phyloP scores from a whole-genome alignment of 2,113 vertebrate genomes.

The Furnarius figulus region DNA sequence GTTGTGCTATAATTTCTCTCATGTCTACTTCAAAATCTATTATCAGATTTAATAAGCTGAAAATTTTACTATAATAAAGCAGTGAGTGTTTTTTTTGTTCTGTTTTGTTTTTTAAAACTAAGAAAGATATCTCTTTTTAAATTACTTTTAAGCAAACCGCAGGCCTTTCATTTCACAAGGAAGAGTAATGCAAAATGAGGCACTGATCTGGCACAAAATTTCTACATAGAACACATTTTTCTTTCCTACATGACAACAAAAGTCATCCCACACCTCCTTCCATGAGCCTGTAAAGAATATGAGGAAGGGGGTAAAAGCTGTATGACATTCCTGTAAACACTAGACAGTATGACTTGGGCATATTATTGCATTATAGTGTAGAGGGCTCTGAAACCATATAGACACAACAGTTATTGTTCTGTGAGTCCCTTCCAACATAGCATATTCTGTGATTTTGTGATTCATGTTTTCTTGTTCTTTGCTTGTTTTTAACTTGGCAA shows the following conservation, averaged over 20 bases:
- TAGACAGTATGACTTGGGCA: background rate
- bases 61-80: background rate
- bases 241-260: background rate
- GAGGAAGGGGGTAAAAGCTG: background rate
- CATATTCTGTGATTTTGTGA: background rate
- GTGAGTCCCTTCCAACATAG: background rate
- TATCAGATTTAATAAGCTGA: background rate
- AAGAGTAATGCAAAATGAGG: background rate
- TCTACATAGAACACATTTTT: background rate
- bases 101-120: background rate
- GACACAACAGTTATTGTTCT: background rate
- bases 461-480: background rate
- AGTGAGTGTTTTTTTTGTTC: too few relatives aligned
- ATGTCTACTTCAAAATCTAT: background rate
- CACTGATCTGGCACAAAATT: background rate
- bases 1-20: background rate
- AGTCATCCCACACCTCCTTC: background rate
- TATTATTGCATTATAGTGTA: background rate
- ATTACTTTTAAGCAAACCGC: background rate
- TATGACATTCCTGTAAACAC: background rate
- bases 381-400: background rate
- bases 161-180: background rate
- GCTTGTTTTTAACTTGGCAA: background rate
- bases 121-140: fast-evolving
- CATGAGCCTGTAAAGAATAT: background rate